Base-by-base conservation (phyloP, 2,113 vertebrate genomes). In the Xenotilapia flavipinnis region DNA sequence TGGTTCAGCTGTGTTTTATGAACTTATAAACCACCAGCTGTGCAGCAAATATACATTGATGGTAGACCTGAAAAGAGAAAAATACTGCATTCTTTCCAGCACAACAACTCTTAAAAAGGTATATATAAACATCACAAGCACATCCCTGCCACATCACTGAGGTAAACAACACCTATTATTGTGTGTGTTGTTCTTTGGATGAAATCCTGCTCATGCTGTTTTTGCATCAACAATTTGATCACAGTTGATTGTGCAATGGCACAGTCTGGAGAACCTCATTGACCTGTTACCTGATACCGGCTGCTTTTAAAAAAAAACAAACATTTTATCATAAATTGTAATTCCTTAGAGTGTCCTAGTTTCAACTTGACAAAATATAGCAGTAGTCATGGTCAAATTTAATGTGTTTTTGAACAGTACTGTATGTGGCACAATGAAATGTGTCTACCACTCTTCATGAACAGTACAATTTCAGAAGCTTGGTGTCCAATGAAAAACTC, bases 151-250 rank as follows among this genome's bases (percentile, higher is more conserved):
- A 68, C 10, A 14, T 62, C 14, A 42, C 14, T 23, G 31, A 33
- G 45, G 38, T 60, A 82, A 86, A 58, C 75, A 81, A 83, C 81
- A 83, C 26, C 26, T 90, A 55, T 86, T 75, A 83, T 79, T 21
- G 2, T 38, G 31, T 38, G 42, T 62, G 42, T 33, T 60, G 42
- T 49, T n/a, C 23, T 58, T 70, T 42, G 17, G 38, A 73, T 60
- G 53, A 28, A 40, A 60, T 54, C 36, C 58, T 10, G 68, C 28
- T 47, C 38, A 19, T 31, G 58, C 70, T 80, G 40, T 38, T 14
- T 36, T 70, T 58, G 14, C 13, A 81, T 82, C 12, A 36, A 45
- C 6, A 26, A 42, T 33, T 6, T 45, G 54, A 38, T 60, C 68
- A 36, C 12, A 60, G 54, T 77, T 54, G 55, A n/a, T 60, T 13